phyloP scores from a whole-genome alignment of 2,888 invertebrate species.

The Dryadula phaetusa region DNA sequence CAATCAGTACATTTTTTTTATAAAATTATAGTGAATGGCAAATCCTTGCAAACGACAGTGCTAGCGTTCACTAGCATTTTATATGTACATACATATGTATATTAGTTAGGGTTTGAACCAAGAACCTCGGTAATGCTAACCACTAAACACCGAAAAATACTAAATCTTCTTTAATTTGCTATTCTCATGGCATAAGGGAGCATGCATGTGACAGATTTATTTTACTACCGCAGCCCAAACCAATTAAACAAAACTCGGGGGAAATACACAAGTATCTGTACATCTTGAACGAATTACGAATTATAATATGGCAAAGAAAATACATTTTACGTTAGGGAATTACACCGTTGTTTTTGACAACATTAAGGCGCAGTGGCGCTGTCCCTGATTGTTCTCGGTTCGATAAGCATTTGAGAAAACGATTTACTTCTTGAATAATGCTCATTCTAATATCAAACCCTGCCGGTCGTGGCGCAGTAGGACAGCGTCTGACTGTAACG shows the following conservation, averaged over 20 bases:
- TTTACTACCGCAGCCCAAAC: background rate
- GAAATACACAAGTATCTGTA: slow-evolving; percentile 21
- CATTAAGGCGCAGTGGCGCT: background rate
- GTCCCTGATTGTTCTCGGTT: background rate
- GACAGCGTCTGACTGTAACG: no score
- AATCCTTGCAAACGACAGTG: no score
- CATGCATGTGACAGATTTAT: slow-evolving; percentile 19
- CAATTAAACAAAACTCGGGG: slow-evolving; percentile 11
- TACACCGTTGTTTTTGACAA: background rate
- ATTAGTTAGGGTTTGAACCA: no score
- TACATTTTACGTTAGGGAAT: background rate
- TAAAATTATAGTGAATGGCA: no score
- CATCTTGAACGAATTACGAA: slow-evolving; percentile 10
- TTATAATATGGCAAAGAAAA: background rate
- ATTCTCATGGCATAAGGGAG: background rate
- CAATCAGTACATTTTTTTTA: no score
- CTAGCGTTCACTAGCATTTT: no score
- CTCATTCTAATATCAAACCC: no score
- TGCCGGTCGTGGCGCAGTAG: no score
- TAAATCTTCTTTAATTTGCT: background rate
- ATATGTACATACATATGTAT: no score
- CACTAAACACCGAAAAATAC: background rate
- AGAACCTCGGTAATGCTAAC: no score
- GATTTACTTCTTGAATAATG: no score
- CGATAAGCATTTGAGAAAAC: background rate